Evolutionary conservation across 2,888 invertebrate genomes (phyloP).

Genomic region (Temnothorax ravouxi): DNA sequence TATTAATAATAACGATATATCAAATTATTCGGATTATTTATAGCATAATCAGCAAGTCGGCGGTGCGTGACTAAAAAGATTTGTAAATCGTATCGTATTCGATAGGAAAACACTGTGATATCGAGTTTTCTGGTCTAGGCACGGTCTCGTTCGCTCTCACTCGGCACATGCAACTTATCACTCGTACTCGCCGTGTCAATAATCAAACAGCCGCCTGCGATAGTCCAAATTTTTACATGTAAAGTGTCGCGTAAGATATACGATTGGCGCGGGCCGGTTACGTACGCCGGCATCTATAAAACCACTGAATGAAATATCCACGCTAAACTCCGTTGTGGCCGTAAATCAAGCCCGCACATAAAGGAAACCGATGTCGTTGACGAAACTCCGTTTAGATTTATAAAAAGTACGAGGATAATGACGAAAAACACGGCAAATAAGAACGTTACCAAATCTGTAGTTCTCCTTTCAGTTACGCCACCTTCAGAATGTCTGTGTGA

Average conservation of each 20-base stretch:
- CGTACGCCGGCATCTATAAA: slow-evolving; percentile 40
- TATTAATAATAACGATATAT: background rate
- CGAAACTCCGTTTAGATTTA: background rate
- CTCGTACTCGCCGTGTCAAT: slow-evolving; percentile 31
- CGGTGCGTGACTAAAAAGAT: slow-evolving; percentile 35
- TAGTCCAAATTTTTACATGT: slow-evolving; percentile 49
- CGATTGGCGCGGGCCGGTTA: slow-evolving; percentile 50
- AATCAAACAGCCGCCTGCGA: slow-evolving; percentile 51
- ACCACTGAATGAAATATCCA: slow-evolving; percentile 30
- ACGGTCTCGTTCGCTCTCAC: slow-evolving; percentile 26
- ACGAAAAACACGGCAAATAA: background rate
- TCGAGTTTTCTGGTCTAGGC: slow-evolving; percentile 27
- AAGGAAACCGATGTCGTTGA: slow-evolving; percentile 22
- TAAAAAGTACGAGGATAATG: slow-evolving; percentile 1
- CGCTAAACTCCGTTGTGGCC: slow-evolving; percentile 12
- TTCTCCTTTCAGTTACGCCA: background rate
- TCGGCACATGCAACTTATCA: slow-evolving; percentile 41
- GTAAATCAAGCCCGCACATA: slow-evolving; percentile 28
- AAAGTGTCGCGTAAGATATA: slow-evolving; percentile 52
- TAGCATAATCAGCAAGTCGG: slow-evolving; percentile 24
- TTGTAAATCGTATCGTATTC: background rate
- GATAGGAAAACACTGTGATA: background rate
- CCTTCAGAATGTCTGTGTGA: background rate
- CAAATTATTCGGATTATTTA: slow-evolving; percentile 13
- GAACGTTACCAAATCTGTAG: background rate